A percentile compares a stretch with the other conserved stretches of the same genome.
phyloP scores from a whole-genome alignment of 1,140 invertebrate species.

The Sinonovacula constricta region DNA sequence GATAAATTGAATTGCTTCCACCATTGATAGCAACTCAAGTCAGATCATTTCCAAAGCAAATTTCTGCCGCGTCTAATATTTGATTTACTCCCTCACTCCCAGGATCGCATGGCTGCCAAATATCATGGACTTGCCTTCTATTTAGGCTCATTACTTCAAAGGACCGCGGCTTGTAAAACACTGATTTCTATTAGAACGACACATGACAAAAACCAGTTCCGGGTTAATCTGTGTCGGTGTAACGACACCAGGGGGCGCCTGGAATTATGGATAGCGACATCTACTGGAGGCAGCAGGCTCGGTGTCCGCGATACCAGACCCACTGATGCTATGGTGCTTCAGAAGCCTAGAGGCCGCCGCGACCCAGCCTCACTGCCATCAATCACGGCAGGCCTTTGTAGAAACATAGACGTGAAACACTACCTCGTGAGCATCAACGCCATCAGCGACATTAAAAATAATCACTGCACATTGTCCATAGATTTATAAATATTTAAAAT shows the following conservation, averaged over 20 bases:
- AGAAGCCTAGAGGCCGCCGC: no score
- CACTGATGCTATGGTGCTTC: no score
- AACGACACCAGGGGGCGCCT: neutral
- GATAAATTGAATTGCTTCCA: conserved; percentile 49
- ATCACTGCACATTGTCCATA: no score
- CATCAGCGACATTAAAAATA: no score
- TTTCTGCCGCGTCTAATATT: conserved; percentile 49
- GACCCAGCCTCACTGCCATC: no score
- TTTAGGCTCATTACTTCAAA: conserved; percentile 35
- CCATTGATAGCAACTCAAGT: conserved; percentile 30
- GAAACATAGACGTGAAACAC: no score
- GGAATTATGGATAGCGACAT: no score
- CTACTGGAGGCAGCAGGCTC: no score
- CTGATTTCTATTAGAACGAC: conserved; percentile 28
- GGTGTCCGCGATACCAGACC: no score
- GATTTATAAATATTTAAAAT: no score
- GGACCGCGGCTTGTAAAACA: conserved; percentile 21
- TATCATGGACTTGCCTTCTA: neutral
- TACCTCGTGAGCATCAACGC: no score
- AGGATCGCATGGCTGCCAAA: conserved; percentile 21
- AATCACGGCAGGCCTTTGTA: no score
- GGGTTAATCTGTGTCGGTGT: neutral
- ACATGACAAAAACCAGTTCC: conserved; percentile 41
- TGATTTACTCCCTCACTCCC: conserved; percentile 46
- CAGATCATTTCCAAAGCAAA: conserved; percentile 50